phyloP scores from a whole-genome alignment of 2,113 vertebrate genomes.

The Paramisgurnus dabryanus region DNA sequence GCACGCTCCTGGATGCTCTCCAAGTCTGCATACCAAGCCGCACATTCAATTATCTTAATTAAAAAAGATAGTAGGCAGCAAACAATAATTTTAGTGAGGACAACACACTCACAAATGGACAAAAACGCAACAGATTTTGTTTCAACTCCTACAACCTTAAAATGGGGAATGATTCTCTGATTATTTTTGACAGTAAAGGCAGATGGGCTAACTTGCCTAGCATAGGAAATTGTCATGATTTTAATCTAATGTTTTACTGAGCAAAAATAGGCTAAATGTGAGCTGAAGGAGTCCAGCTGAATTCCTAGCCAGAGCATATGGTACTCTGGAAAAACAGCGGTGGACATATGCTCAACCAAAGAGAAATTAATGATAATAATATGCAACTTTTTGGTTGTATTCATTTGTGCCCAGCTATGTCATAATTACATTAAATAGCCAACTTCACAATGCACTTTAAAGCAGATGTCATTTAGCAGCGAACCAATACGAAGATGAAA shows the following conservation, averaged over 20 bases:
- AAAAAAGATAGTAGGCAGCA: slow-evolving; percentile 64
- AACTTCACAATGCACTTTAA: slow-evolving; percentile 21
- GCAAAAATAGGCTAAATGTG: slow-evolving; percentile 42
- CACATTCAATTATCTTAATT: slow-evolving; percentile 71
- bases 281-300: slow-evolving; percentile 27
- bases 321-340: slow-evolving; percentile 17
- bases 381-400: slow-evolving; percentile 39
- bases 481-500: neutral
- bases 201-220: slow-evolving; percentile 42
- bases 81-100: slow-evolving; percentile 61
- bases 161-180: neutral
- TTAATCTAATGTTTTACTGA: slow-evolving; percentile 29
- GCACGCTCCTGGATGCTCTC: slow-evolving; percentile 36
- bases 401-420: slow-evolving; percentile 46
- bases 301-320: slow-evolving; percentile 38
- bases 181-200: slow-evolving; percentile 15
- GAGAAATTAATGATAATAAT: slow-evolving; percentile 42
- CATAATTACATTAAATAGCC: slow-evolving; percentile 44
- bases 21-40: slow-evolving; percentile 50
- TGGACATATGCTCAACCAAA: slow-evolving; percentile 34
- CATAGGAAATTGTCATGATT: neutral
- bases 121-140: slow-evolving; percentile 15
- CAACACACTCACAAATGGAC: slow-evolving; percentile 45
- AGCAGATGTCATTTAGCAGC: slow-evolving; percentile 15
- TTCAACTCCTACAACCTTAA: slow-evolving; percentile 5